Base-by-base conservation (phyloP, 2,888 invertebrate species). In the Brachyptera risi region DNA sequence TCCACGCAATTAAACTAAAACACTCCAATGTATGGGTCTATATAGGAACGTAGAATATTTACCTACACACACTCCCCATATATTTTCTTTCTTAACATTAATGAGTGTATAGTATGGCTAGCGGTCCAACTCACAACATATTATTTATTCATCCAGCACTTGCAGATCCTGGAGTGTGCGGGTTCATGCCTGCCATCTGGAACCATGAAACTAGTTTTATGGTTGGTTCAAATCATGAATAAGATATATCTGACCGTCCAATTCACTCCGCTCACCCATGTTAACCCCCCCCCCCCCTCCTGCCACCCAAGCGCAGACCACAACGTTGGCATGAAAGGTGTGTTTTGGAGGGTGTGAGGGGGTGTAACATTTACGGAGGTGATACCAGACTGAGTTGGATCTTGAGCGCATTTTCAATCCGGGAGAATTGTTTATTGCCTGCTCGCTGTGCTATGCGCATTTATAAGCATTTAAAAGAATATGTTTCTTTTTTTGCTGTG, bases 191-290 rank as follows among this genome's bases (percentile, higher is more conserved):
- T n/a, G n/a, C n/a, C 54, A 54, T 37, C 54, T 54, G 37, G 35
- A 54, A n/a, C n/a, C n/a, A n/a, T n/a, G n/a, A n/a, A n/a, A 35
- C 31, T 23, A 35, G 54, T 54, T 54, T 54, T 54, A 54, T 54
- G 54, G 54, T 23, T 15, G 37, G 54, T 17, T 54, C 50, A 21
- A 54, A 42, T 27, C 62, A 62, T 62, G 62, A 62, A 62, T 62
- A 62, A 62, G 59, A 44, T 56, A 62, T 62, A 27, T 31, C 38
- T 26, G 35, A 31, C 44, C 56, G 56, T 19, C 54, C 60, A 60
- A 60, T 47, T 60, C 60, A 60, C 60, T 60, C 47, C 44, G 23
- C 27, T n/a, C 54, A 42, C 7, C 23, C 21, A 23, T 21, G 26
- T 59, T 49, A 11, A 23, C 17, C 44, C 44, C 44, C 11, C 3